Base-by-base conservation (phyloP, 1,140 invertebrate genomes). In the Probaryconus sp. region DNA sequence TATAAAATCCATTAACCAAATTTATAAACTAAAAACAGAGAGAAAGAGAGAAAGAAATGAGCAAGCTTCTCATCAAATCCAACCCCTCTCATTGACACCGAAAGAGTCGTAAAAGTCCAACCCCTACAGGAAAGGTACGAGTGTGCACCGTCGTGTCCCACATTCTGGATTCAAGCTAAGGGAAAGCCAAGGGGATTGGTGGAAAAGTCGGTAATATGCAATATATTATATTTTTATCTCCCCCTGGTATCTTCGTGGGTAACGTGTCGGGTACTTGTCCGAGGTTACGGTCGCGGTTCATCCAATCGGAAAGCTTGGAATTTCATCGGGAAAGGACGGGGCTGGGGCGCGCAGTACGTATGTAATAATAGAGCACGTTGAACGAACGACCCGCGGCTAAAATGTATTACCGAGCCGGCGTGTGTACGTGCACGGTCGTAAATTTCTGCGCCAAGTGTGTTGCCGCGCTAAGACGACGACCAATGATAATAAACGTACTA, bases 341-440 rank as follows among this genome's bases (percentile, higher is more conserved):
- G 64, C 64, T 42, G 60, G 60, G 51, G 60, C 67, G 58, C 71
- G 51, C 68, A 37, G 60, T 45, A 42, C 68, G 65, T 60, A 74
- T 64, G 72, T 82, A 82, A 82, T 82, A 80, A 81, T 80, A 81
- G 81, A 80, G 78, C 77, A 68, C 72, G 74, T 68, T 76, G 73
- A 75, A 74, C 69, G 72, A 78, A 68, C 76, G 69, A 79, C 75
- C 77, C 71, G 75, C 77, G 75, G 75, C 77, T 81, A 72, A 75
- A 79, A 81, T 81, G 79, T 81, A 81, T 81, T 72, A 70, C 67
- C 45, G 48, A 28, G 35, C 35, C 1, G 5, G 21, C 10, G 21
- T 48, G 14, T 2, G 48, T 55, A 14, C 37, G 47, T 31, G 28
- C n/a, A 51, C 38, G 31, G 43, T 37, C 48, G 65, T 55, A 55